phyloP scores from a whole-genome alignment of 2,888 invertebrate genomes.

The Eremobia ochroleuca region DNA sequence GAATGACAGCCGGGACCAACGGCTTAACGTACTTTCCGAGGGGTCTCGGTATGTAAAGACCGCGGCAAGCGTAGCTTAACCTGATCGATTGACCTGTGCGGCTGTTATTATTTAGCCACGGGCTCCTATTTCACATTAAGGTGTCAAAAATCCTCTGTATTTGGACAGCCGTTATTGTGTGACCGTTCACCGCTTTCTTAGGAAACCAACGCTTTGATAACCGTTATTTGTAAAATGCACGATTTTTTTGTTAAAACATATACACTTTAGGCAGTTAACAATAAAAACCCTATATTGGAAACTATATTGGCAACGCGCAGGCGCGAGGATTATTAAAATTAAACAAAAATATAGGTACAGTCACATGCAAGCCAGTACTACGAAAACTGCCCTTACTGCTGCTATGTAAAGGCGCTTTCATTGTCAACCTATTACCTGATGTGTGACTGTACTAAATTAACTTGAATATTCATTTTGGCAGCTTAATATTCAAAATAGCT shows the following conservation, averaged over 20 bases:
- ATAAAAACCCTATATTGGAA: neutral
- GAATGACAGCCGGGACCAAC: too few species aligned
- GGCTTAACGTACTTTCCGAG: too few species aligned
- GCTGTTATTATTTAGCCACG: too few species aligned
- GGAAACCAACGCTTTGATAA: neutral
- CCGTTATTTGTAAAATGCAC: constrained; percentile 20
- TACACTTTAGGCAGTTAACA: constrained; percentile 39
- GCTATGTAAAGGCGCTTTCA: neutral
- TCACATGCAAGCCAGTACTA: neutral
- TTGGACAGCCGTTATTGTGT: too few species aligned
- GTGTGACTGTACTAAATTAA: neutral
- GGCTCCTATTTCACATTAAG: too few species aligned
- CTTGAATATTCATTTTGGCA: neutral
- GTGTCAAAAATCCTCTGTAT: too few species aligned
- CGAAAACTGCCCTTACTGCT: neutral
- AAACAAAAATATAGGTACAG: neutral
- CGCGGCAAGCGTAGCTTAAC: too few species aligned
- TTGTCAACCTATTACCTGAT: too few species aligned
- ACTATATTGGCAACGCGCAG: constrained; percentile 6
- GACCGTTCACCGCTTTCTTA: neutral
- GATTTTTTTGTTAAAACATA: constrained; percentile 40
- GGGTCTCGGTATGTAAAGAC: too few species aligned
- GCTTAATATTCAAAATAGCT: neutral
- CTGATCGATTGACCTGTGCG: too few species aligned
- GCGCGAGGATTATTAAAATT: neutral